Evolutionary conservation across 2,797 vertebrate species (phyloP).

Genomic region (Epinephelus malabaricus): DNA sequence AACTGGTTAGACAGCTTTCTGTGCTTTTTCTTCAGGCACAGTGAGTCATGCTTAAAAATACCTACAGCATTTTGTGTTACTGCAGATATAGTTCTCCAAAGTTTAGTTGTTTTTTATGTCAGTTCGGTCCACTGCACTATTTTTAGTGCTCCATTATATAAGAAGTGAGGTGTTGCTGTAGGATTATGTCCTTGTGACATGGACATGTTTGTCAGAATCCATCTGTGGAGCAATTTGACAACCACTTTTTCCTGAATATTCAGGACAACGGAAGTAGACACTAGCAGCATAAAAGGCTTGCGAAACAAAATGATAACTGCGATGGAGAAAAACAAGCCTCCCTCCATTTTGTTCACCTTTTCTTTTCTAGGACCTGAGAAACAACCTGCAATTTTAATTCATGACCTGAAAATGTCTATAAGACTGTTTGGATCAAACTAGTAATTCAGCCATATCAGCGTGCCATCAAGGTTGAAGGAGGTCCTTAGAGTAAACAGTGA

Average conservation of each 20-base stretch:
- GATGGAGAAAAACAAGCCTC: neutral
- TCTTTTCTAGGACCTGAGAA: constrained; percentile 4
- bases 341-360: neutral
- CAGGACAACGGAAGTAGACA: neutral
- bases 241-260: neutral
- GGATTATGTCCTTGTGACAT: constrained; percentile 43
- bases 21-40: constrained; percentile 58
- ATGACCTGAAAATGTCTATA: constrained; percentile 10
- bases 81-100: constrained; percentile 51
- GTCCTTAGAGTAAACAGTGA: constrained; percentile 11
- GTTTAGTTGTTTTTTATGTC: constrained; percentile 29
- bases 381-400: neutral
- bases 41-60: constrained; percentile 68
- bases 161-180: constrained; percentile 54
- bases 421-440: constrained; percentile 12
- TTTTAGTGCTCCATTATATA: constrained; percentile 67
- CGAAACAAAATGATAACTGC: neutral
- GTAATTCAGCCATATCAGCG: neutral
- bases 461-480: constrained; percentile 7
- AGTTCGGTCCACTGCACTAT: constrained; percentile 62
- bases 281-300: neutral
- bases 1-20: constrained; percentile 47
- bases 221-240: constrained; percentile 24
- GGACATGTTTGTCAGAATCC: constrained; percentile 53
- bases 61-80: constrained; percentile 56